Evolutionary conservation across 2,888 invertebrate species (phyloP), one percentile per base, ranked within the genome.

Genomic region (Aphidoletes aphidimyza): DNA sequence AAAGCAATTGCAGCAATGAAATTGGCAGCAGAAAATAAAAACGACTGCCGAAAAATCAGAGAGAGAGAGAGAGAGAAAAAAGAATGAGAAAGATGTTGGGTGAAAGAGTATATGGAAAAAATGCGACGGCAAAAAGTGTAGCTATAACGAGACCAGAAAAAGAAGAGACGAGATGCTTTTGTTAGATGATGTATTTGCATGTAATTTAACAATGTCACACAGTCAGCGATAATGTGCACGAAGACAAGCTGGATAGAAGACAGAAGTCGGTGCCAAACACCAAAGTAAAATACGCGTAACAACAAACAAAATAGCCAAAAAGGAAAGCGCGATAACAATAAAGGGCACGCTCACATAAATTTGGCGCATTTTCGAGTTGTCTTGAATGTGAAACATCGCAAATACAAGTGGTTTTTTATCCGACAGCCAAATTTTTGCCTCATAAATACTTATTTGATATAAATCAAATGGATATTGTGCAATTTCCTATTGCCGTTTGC

Each of bases 151-250:
- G 30, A 69, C 69, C 69, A 69, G 69, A 69, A 69, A 69, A 69
- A 69, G 42, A 14, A 6, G 42, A 30, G 30, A 17, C 69, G 34
- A 69, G 9, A 69, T n/a, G n/a, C n/a, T 69, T 69, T 37, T 81
- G 81, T 81, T 81, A 22, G 81, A 81, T 81, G 81, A 81, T 81
- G 37, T 81, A 81, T 81, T 81, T 81, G 81, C 81, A 81, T 81
- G 81, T 81, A 81, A 81, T 81, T 81, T 81, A 81, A 81, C 81
- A 81, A 81, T 81, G 37, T 37, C 81, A 81, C 37, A 81, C 37
- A 36, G 78, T n/a, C n/a, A 78, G 81, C 81, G 81, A 81, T 81
- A 81, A 81, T 81, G 37, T 14, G n/a, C n/a, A n/a, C n/a, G 22
- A 42, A 42, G 42, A 42, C 42, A 42, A 42, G 42, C 42, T 42